Conservation (phyloP, 2,888 invertebrate genomes). For the Dorcus hopei region DNA sequence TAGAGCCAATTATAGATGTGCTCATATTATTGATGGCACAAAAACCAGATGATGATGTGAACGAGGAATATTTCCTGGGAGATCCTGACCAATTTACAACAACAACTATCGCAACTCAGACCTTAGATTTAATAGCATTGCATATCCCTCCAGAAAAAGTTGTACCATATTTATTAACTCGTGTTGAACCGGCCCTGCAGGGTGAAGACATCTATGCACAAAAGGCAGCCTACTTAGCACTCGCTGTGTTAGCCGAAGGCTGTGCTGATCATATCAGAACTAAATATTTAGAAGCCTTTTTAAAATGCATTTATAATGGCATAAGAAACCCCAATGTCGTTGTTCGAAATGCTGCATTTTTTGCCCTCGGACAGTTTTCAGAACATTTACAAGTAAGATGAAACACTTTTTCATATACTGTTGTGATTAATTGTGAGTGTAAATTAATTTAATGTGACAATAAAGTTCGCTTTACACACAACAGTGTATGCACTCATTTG, state of each 20-base stretch:
- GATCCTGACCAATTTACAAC: slow-evolving; percentile 63
- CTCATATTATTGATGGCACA: slow-evolving; percentile 68
- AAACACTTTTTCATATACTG: not conserved
- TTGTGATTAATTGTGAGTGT: not conserved
- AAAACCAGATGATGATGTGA: slow-evolving; percentile 58
- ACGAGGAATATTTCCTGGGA: slow-evolving; percentile 63
- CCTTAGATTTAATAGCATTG: slow-evolving; percentile 69
- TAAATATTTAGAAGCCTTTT: slow-evolving; percentile 67
- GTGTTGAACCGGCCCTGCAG: slow-evolving; percentile 63
- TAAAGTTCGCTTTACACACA: not conserved
- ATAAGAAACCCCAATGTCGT: slow-evolving; percentile 61
- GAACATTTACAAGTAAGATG: slow-evolving; percentile 65
- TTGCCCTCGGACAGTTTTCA: slow-evolving; percentile 77
- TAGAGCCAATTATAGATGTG: slow-evolving; percentile 64
- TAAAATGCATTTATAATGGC: slow-evolving; percentile 68
- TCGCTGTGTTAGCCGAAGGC: slow-evolving; percentile 76
- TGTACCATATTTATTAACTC: slow-evolving; percentile 63
- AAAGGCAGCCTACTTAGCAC: slow-evolving; percentile 68
- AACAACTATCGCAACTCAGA: slow-evolving; percentile 68
- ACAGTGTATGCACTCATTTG: not conserved
- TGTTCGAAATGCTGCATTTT: slow-evolving; percentile 73
- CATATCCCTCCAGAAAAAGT: slow-evolving; percentile 75
- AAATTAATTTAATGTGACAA: not conserved
- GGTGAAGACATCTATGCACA: slow-evolving; percentile 60
- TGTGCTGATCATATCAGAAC: slow-evolving; percentile 71